phyloP scores from a whole-genome alignment of 2,113 vertebrate genomes.

The Poicephalus meyeri region DNA sequence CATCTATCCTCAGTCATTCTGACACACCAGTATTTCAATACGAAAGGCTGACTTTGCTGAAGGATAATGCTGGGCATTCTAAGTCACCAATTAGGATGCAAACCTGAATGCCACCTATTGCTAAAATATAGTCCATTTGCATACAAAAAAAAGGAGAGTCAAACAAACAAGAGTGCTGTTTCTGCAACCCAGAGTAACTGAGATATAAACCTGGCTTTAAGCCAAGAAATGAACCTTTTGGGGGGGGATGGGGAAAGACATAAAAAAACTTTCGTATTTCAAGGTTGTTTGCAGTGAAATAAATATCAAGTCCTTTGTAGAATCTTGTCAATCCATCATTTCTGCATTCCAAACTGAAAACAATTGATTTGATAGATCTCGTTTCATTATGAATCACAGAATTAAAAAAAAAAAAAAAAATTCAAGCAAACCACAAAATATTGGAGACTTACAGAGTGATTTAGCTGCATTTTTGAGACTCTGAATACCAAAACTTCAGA shows the following conservation, averaged over 20 bases:
- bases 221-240: not conserved
- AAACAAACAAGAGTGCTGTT: not conserved
- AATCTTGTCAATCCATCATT: not conserved
- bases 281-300: not conserved
- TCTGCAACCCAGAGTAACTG: not conserved
- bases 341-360: not conserved
- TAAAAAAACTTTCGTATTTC: not conserved
- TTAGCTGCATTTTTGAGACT: not conserved
- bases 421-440: not conserved
- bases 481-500: not conserved
- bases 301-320: not conserved
- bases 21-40: conserved; percentile 44
- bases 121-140: conserved; percentile 25
- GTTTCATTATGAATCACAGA: not conserved
- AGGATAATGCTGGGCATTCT: conserved; percentile 32
- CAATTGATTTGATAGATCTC: not conserved
- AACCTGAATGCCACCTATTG: conserved; percentile 29
- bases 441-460: not conserved
- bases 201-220: not conserved
- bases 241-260: accelerated
- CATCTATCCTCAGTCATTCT: conserved; percentile 24
- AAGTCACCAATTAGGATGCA: conserved; percentile 47
- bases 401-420: not conserved
- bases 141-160: not conserved
- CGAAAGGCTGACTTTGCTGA: conserved; percentile 49